Conservation (phyloP, 1,140 invertebrate species). For the Macrosteles quadrilineatus region DNA sequence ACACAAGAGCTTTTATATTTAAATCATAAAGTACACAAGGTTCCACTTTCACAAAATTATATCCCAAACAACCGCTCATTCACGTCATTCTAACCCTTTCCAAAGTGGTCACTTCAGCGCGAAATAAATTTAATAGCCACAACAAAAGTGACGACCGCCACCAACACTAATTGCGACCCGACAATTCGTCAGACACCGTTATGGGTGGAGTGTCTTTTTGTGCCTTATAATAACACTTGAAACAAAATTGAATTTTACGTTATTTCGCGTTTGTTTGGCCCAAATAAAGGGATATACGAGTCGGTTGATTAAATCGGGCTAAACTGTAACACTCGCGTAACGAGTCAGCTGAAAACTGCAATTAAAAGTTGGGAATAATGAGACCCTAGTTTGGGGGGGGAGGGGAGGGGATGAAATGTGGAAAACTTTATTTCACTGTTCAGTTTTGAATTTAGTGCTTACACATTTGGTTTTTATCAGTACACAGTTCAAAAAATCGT, state of each 20-base stretch:
- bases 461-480: no score
- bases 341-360: slow-evolving; percentile 11
- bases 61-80: no score
- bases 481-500: no score
- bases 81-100: not conserved
- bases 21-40: no score
- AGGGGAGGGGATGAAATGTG: not conserved
- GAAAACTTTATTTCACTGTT: no score
- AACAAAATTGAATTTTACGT: slow-evolving; percentile 5
- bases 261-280: not conserved
- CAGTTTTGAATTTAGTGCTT: no score
- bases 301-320: not conserved
- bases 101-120: not conserved
- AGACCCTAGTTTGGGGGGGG: not conserved
- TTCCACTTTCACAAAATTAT: no score
- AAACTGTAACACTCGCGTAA: slow-evolving; percentile 7
- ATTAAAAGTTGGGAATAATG: slow-evolving; percentile 15
- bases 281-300: slow-evolving; percentile 18
- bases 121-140: slow-evolving; percentile 3
- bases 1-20: no score
- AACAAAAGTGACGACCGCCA: not conserved
- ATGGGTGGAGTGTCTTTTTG: not conserved
- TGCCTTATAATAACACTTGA: slow-evolving; percentile 13
- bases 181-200: not conserved
- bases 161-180: slow-evolving; percentile 13